Evolutionary conservation across 2,888 invertebrate species (phyloP), one percentile per base, ranked within the genome.

Genomic region (Drosophila diplacantha): DNA sequence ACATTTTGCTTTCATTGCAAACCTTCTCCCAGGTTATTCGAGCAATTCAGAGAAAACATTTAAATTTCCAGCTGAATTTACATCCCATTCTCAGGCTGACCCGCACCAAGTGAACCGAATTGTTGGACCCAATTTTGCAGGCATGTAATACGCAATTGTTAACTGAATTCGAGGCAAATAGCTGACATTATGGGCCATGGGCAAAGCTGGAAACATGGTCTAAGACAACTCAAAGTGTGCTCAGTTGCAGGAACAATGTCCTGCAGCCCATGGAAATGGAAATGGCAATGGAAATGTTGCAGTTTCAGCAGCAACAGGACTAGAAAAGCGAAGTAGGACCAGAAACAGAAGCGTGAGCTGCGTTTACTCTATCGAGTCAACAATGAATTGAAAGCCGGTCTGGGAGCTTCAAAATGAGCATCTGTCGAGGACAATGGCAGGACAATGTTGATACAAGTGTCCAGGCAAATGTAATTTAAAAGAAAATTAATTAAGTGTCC

Each of bases 401-500:
- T 46, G 26, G 47, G 44, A 31, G 37, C 51, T 62, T 51, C 53
- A 31, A 79, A 79, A 66, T 75, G 74, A 73, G 69, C 76, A 62
- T 53, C 61, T 31, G 53, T 35, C 8, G 29, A 38, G 44, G 35
- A 49, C 44, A 47, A 53, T 43, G 41, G 38, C 38, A 35, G 44
- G 39, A 56, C 74, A 58, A 31, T 70, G 75, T 69, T 78, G 71
- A 64, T 71, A 53, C 84, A 76, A 76, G 59, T 83, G 78, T 68
- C 62, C 72, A 56, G 68, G 67, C 51, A 65, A 72, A 70, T 65
- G 74, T 76, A 79, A 82, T 71, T 71, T 69, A 59, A 69, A 83
- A 79, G 70, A 77, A 80, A 79, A 77, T 84, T 74, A 79, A 79
- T 83, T 80, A 84, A 82, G 66, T 78, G 60, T 37, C 52, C 46